Percentiles rank a stretch among this genome's conserved stretches.
phyloP scores from a whole-genome alignment of 2,888 invertebrate genomes.

The Cataglyphis cursor region DNA sequence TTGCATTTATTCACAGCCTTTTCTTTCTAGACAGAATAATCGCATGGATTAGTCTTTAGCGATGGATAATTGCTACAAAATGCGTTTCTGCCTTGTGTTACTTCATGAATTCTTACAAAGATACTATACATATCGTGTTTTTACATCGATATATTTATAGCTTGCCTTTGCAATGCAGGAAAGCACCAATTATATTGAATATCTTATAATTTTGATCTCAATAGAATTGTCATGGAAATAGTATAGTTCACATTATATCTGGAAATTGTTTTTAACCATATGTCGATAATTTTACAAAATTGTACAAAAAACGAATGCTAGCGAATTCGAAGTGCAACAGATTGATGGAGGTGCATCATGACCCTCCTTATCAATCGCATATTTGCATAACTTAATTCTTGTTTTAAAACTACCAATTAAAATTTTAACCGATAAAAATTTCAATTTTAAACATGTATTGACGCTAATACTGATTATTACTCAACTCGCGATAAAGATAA shows the following conservation, averaged over 20 bases:
- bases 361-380: constrained; percentile 40
- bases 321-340: constrained; percentile 33
- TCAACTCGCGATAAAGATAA: constrained; percentile 73
- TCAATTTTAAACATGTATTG: constrained; percentile 52
- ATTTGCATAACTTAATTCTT: constrained; percentile 50
- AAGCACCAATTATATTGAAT: constrained; percentile 53
- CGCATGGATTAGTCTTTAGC: constrained; percentile 66
- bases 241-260: constrained; percentile 1
- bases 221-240: constrained; percentile 47
- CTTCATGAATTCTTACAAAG: constrained; percentile 59
- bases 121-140: constrained; percentile 52
- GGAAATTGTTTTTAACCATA: background rate
- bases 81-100: constrained; percentile 56
- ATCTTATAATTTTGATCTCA: constrained; percentile 70
- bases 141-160: constrained; percentile 56
- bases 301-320: constrained; percentile 2
- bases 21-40: constrained; percentile 47
- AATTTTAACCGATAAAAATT: constrained; percentile 48
- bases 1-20: constrained; percentile 37
- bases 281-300: constrained; percentile 17
- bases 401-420: constrained; percentile 32
- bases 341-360: constrained; percentile 54
- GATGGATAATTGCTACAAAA: constrained; percentile 75
- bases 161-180: constrained; percentile 47
- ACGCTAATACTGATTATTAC: constrained; percentile 51